phyloP scores from a whole-genome alignment of 1,140 invertebrate genomes.

The Hycleus phaleratus region DNA sequence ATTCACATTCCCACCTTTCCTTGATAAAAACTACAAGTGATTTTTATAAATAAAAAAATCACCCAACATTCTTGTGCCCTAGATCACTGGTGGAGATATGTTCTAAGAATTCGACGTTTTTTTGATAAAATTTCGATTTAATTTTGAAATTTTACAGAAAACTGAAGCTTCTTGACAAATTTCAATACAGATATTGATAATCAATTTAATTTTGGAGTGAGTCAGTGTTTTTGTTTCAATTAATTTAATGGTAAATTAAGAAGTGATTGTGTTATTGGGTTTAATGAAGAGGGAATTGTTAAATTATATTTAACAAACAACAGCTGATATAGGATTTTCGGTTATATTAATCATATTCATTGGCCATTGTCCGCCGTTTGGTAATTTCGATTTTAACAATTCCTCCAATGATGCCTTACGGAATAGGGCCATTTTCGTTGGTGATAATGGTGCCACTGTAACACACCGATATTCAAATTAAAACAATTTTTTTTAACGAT shows the following conservation, averaged over 20 bases:
- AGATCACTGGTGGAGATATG: not conserved
- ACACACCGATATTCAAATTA: not conserved
- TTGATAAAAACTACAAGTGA: not conserved
- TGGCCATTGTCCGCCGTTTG: conserved; percentile 39
- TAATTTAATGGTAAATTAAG: conserved; percentile 1
- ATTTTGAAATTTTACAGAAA: not conserved
- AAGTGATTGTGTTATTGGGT: conserved; percentile 3
- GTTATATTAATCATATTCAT: conserved; percentile 65
- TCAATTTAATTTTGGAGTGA: no score
- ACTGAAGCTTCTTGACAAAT: conserved; percentile 19
- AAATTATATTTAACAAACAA: conserved; percentile 56
- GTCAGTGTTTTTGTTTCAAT: not conserved
- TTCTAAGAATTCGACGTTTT: not conserved
- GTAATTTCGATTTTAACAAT: conserved; percentile 39
- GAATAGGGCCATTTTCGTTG: conserved; percentile 58
- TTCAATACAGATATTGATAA: conserved; percentile 31
- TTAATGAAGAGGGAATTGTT: not conserved
- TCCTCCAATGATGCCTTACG: conserved; percentile 51
- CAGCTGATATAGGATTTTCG: conserved; percentile 69
- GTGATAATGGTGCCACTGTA: conserved; percentile 62
- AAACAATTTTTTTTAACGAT: no score
- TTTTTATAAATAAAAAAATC: not conserved
- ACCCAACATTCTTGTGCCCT: not conserved
- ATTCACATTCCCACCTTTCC: conserved; percentile 22
- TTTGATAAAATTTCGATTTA: not conserved